A percentile compares a stretch with the other conserved stretches of the same genome.
Evolutionary conservation across 1,140 invertebrate species (phyloP).

Genomic region (Drosophila tsacasi): DNA sequence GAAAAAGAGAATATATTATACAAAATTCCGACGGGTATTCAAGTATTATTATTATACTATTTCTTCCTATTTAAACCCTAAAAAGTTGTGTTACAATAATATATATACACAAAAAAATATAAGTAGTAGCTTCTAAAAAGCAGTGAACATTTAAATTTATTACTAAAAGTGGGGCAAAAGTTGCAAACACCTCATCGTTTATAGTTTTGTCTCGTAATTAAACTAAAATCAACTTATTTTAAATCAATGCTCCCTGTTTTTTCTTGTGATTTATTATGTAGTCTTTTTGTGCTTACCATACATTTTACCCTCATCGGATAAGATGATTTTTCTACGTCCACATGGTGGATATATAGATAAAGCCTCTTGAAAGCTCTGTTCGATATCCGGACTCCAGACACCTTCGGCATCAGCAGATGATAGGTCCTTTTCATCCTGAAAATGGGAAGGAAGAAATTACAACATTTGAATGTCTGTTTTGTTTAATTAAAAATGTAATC

Average conservation of each 20-base stretch:
- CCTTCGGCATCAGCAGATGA: conserved; percentile 98
- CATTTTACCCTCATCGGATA: conserved; percentile 99
- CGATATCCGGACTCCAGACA: conserved; percentile 99
- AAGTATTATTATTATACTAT: too few relatives aligned
- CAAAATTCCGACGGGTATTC: too few relatives aligned
- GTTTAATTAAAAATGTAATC: not conserved
- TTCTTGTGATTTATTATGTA: not conserved
- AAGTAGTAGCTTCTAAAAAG: too few relatives aligned
- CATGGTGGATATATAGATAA: conserved; percentile 99
- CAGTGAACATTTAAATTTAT: too few relatives aligned
- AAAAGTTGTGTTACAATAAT: too few relatives aligned
- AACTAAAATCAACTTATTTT: not conserved
- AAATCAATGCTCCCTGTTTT: too few relatives aligned
- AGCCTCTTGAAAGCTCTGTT: conserved; percentile 99
- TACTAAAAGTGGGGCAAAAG: not conserved
- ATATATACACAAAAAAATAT: too few relatives aligned
- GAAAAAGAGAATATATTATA: too few relatives aligned
- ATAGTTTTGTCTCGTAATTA: not conserved
- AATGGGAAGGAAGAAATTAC: not conserved
- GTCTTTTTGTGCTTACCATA: conserved; percentile 94
- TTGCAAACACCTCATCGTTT: not conserved
- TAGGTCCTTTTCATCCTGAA: conserved; percentile 94
- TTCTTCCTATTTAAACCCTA: too few relatives aligned
- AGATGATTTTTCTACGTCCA: conserved; percentile 99
- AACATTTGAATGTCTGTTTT: not conserved